These are phyloP conservation scores for Lineus longissimus DNA, from an alignment of 1,140 invertebrate species.

Conservation along the genomic window DNA sequence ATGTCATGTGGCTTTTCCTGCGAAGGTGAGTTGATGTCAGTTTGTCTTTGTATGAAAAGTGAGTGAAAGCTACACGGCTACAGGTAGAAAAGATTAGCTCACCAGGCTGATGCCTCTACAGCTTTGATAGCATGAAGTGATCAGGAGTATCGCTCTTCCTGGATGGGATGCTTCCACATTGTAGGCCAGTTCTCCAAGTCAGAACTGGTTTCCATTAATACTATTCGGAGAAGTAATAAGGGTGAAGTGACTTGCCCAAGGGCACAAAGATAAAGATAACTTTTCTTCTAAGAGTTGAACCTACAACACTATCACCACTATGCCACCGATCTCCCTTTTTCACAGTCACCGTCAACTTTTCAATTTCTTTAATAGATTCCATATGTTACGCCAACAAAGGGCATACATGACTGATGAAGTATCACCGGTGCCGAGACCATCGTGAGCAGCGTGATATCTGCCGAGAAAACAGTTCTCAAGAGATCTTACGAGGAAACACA, in stretches of 20 bases:
- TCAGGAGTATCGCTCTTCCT: background rate
- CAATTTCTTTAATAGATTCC: background rate
- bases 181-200: no score
- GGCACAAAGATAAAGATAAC: no score
- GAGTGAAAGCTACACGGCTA: background rate
- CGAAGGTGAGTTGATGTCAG: background rate
- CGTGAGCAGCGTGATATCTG: no score
- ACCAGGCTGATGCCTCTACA: background rate
- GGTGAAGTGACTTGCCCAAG: no score
- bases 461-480: no score
- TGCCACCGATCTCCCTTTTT: background rate
- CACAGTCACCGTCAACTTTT: background rate
- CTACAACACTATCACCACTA: background rate
- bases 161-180: background rate
- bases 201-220: no score
- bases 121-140: background rate
- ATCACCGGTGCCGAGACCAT: no score
- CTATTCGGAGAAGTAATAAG: no score
- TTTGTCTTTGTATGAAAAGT: background rate
- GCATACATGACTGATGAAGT: background rate
- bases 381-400: background rate
- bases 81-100: background rate
- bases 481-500: no score
- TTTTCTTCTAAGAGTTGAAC: no score
- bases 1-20: background rate